Percentiles rank a stretch among this genome's conserved stretches.
phyloP scores from a whole-genome alignment of 2,888 invertebrate genomes.

The Hirtodrosophila cameraria region DNA sequence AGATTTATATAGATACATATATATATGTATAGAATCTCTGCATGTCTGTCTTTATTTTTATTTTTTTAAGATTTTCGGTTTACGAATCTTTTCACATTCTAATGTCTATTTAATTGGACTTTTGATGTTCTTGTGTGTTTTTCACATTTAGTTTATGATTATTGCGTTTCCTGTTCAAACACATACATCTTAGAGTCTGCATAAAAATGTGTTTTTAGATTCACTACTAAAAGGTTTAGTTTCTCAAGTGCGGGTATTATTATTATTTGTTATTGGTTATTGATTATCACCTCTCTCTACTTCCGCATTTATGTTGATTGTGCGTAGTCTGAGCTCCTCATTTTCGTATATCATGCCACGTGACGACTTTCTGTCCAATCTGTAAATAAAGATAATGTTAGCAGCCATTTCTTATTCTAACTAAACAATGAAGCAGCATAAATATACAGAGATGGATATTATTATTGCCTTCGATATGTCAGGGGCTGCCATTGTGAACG shows the following conservation, averaged over 20 bases:
- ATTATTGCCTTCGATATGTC: constrained; percentile 64
- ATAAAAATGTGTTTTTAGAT: too few relatives aligned
- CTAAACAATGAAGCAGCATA: not conserved
- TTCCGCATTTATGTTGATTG: constrained; percentile 96
- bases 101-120: constrained; percentile 72
- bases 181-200: not conserved
- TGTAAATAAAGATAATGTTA: constrained; percentile 78
- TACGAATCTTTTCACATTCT: constrained; percentile 28
- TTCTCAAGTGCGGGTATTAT: too few relatives aligned
- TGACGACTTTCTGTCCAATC: constrained; percentile 95
- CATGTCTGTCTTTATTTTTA: constrained; percentile 25
- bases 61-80: constrained; percentile 22
- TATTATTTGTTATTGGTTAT: not conserved
- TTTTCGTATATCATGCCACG: constrained; percentile 97
- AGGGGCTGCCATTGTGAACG: constrained; percentile 72
- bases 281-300: constrained; percentile 91
- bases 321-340: constrained; percentile 94
- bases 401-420: not conserved
- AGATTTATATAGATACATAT: constrained; percentile 4
- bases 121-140: constrained; percentile 35
- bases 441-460: not conserved
- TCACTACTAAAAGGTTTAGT: too few relatives aligned
- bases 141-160: constrained; percentile 42
- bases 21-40: constrained; percentile 3
- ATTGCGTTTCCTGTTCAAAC: constrained; percentile 40